A percentile compares a stretch with the other conserved stretches of the same genome.
Evolutionary conservation across 2,797 vertebrate genomes (phyloP).

Genomic region (Poecilia picta): DNA sequence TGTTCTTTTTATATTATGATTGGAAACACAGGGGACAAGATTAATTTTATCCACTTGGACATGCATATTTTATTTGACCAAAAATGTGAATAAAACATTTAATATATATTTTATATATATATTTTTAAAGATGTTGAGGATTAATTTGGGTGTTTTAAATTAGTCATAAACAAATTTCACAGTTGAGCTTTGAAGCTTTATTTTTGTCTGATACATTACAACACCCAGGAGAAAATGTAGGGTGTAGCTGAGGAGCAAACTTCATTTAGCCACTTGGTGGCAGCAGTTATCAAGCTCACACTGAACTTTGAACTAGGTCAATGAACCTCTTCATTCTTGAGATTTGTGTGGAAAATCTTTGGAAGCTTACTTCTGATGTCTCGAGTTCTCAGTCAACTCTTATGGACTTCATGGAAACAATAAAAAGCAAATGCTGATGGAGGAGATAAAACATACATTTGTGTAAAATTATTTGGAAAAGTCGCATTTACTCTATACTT

Average conservation of each 20-base stretch:
- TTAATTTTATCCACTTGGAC: neutral
- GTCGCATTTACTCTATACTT: neutral
- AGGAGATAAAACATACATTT: neutral
- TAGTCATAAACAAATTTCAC: neutral
- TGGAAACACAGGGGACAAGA: neutral
- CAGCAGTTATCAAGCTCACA: constrained; percentile 24
- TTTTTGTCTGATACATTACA: neutral
- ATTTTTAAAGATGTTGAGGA: neutral
- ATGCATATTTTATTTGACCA: neutral
- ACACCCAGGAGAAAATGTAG: neutral
- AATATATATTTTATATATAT: too few species aligned
- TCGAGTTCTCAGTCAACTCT: neutral
- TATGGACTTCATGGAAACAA: neutral
- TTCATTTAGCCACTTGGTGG: constrained; percentile 59
- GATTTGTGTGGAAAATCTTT: neutral
- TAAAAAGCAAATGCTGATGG: neutral
- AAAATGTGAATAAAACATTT: neutral
- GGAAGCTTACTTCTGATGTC: neutral
- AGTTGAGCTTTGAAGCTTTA: neutral
- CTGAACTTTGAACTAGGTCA: neutral
- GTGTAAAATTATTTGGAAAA: neutral
- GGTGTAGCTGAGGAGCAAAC: neutral
- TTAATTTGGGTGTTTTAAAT: neutral
- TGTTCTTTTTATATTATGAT: neutral
- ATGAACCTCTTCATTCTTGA: neutral